Conservation (phyloP, 2,797 vertebrate genomes). For the Leptoclinus maculatus region DNA sequence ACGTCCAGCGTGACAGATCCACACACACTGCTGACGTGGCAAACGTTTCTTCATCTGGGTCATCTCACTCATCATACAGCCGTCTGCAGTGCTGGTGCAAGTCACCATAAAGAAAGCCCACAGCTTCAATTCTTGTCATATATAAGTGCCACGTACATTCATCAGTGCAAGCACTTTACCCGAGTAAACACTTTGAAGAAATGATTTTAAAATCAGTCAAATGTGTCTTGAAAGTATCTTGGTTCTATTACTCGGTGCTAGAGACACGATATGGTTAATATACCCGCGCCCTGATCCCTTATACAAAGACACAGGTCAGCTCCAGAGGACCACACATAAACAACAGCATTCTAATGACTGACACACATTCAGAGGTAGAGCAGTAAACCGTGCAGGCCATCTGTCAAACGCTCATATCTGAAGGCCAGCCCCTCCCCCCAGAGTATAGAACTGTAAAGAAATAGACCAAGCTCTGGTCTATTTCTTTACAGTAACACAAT, state of each 20-base stretch:
- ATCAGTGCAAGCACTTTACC: neutral
- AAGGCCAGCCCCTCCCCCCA: conserved; percentile 55
- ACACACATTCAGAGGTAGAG: conserved; percentile 69
- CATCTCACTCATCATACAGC: conserved; percentile 31
- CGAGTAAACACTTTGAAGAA: neutral
- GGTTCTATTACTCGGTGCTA: neutral
- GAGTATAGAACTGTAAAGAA: conserved; percentile 44
- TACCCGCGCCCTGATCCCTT: neutral
- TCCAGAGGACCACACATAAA: conserved; percentile 33
- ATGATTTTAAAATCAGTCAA: neutral
- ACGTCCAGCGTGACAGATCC: conserved; percentile 37
- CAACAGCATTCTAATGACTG: conserved; percentile 48
- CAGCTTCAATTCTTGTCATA: neutral
- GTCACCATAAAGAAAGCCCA: neutral
- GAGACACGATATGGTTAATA: neutral
- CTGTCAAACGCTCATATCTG: conserved; percentile 68
- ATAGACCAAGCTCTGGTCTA: no score
- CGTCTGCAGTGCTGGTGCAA: neutral
- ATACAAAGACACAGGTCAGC: conserved; percentile 28
- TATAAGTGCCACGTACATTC: neutral
- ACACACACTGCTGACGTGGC: conserved; percentile 19
- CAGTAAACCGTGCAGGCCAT: conserved; percentile 68
- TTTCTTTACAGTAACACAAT: no score
- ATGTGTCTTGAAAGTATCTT: neutral
- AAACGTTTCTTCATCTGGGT: conserved; percentile 53